These are phyloP conservation scores for Pachypsylla venusta DNA, from an alignment of 1,140 invertebrate genomes.

Conservation along the genomic window DNA sequence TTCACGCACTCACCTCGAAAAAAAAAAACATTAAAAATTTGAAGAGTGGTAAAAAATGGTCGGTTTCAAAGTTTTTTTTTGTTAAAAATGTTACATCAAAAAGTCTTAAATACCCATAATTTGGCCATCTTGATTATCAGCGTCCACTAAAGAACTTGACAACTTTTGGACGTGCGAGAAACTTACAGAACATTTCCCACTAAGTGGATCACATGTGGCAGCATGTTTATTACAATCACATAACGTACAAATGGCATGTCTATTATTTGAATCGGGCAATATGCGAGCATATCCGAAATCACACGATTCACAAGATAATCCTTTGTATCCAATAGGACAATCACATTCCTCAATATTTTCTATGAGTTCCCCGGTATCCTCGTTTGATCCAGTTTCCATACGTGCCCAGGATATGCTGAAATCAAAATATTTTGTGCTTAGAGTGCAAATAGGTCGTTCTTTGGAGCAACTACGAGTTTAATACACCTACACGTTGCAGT, in stretches of 20 bases:
- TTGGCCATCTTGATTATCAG: no score
- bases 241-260: slow-evolving; percentile 51
- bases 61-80: no score
- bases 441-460: no score
- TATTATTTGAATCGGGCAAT: slow-evolving; percentile 20
- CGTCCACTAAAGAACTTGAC: no score
- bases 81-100: no score
- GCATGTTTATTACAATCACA: slow-evolving; percentile 86
- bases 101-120: no score
- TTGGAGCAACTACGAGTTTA: no score
- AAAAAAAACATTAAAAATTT: no score
- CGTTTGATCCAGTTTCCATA: slow-evolving; percentile 21
- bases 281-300: slow-evolving; percentile 55
- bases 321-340: slow-evolving; percentile 49
- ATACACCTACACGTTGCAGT: no score
- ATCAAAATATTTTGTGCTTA: no score
- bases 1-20: no score
- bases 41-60: no score
- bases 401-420: slow-evolving; percentile 12
- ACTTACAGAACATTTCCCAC: slow-evolving; percentile 60
- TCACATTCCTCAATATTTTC: slow-evolving; percentile 34
- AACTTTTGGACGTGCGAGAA: slow-evolving; percentile 5
- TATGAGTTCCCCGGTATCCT: slow-evolving; percentile 15
- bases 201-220: slow-evolving; percentile 57
- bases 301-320: slow-evolving; percentile 72